Conservation (phyloP, 1,140 invertebrate genomes). For the Stenopsyche tienmushanensis region DNA sequence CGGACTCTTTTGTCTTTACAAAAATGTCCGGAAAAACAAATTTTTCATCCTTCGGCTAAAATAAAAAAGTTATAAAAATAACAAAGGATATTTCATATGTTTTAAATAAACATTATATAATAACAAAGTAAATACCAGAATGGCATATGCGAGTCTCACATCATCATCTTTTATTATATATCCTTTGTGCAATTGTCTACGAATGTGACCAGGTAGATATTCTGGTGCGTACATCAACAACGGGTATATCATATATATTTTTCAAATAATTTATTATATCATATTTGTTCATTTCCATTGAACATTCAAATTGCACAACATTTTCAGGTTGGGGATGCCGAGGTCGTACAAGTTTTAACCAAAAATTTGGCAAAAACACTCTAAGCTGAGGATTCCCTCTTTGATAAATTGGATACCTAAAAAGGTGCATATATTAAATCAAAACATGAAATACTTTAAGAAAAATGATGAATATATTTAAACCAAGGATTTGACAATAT, state of each 20-base stretch:
- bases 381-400: conserved; percentile 86
- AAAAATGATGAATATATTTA: too few relatives aligned
- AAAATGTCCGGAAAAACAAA: conserved; percentile 64
- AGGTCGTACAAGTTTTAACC: conserved; percentile 85
- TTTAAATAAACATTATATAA: conserved; percentile 9
- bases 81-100: conserved; percentile 19
- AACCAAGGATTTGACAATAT: too few relatives aligned
- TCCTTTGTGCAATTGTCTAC: conserved; percentile 53
- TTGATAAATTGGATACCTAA: conserved; percentile 83
- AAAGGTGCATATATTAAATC: conserved; percentile 18
- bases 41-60: conserved; percentile 56
- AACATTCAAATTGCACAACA: conserved; percentile 80
- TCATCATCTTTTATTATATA: conserved; percentile 83
- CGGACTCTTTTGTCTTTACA: conserved; percentile 42
- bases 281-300: conserved; percentile 83
- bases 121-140: conserved; percentile 64
- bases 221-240: conserved; percentile 70
- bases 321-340: conserved; percentile 65
- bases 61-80: conserved; percentile 38
- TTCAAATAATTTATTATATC: conserved; percentile 93
- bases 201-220: conserved; percentile 68
- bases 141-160: conserved; percentile 77
- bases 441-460: too few relatives aligned
- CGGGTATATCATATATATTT: conserved; percentile 88
- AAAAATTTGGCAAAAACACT: conserved; percentile 91